Evolutionary conservation across 1,140 invertebrate genomes (phyloP).

Genomic region (Frieseomelitta varia): DNA sequence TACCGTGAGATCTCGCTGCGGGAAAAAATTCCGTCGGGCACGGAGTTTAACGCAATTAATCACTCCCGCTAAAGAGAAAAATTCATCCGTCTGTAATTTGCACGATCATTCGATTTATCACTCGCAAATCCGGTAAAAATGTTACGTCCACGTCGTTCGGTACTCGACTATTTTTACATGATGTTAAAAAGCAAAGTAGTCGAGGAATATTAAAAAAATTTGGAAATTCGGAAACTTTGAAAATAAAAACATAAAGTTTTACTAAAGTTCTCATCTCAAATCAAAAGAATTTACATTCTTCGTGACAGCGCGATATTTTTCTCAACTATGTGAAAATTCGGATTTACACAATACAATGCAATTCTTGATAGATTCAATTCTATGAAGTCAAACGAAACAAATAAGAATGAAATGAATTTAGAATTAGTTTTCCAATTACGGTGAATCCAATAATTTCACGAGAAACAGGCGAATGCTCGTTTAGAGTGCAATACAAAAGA

Average conservation of each 20-base stretch:
- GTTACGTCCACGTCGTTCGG: neutral
- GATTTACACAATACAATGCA: neutral
- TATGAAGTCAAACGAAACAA: neutral
- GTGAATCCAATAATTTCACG: neutral
- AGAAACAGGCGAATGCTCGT: neutral
- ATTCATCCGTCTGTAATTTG: neutral
- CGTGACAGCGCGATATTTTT: neutral
- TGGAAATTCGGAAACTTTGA: too few species aligned
- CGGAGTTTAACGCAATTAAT: neutral
- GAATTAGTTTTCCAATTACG: neutral
- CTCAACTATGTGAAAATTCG: neutral
- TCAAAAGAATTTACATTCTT: too few species aligned
- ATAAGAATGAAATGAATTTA: neutral
- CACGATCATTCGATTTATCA: neutral
- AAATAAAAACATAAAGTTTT: too few species aligned
- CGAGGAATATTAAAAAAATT: too few species aligned
- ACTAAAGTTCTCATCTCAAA: too few species aligned
- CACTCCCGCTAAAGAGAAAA: neutral
- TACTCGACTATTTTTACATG: too few species aligned
- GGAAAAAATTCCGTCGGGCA: neutral
- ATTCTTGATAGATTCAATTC: neutral
- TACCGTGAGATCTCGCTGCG: neutral
- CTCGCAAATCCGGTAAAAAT: neutral
- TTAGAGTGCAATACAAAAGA: neutral
- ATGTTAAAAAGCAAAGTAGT: too few species aligned